phyloP scores from a whole-genome alignment of 2,888 invertebrate genomes.

The Oeneis ivallda region DNA sequence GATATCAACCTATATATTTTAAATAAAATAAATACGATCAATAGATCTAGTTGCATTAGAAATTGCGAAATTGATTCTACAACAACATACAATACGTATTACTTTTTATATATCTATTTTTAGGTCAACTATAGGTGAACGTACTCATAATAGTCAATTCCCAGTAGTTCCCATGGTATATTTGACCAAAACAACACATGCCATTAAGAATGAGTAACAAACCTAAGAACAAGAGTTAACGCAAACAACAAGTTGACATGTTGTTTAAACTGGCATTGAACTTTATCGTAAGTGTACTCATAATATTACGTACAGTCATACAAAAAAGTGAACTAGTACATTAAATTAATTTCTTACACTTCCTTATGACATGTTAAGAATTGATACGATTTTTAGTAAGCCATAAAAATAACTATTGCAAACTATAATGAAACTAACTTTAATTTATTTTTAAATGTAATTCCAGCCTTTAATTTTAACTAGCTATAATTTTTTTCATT shows the following conservation, averaged over 20 bases:
- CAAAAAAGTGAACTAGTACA: neutral
- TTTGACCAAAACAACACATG: constrained; percentile 31
- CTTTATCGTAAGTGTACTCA: constrained; percentile 22
- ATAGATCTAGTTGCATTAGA: neutral
- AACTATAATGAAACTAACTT: no score
- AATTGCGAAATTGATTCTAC: neutral
- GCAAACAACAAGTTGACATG: constrained; percentile 34
- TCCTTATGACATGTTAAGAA: no score
- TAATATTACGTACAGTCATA: constrained; percentile 6
- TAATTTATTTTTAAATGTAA: no score
- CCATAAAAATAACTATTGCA: no score
- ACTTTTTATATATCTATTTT: no score
- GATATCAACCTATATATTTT: no score
- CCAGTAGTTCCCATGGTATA: constrained; percentile 29
- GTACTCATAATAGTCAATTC: constrained; percentile 6
- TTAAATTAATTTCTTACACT: neutral
- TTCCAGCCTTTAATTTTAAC: no score
- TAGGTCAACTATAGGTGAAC: constrained; percentile 9
- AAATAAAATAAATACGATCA: neutral
- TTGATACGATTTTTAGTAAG: no score
- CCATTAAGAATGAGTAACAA: constrained; percentile 27
- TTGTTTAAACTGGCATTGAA: constrained; percentile 37
- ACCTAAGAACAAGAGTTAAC: constrained; percentile 17
- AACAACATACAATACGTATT: neutral
- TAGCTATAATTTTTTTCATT: no score